Percentiles rank a stretch among this genome's conserved stretches.
Conservation (phyloP, 2,888 invertebrate species). For the Eristalinus aeneus region DNA sequence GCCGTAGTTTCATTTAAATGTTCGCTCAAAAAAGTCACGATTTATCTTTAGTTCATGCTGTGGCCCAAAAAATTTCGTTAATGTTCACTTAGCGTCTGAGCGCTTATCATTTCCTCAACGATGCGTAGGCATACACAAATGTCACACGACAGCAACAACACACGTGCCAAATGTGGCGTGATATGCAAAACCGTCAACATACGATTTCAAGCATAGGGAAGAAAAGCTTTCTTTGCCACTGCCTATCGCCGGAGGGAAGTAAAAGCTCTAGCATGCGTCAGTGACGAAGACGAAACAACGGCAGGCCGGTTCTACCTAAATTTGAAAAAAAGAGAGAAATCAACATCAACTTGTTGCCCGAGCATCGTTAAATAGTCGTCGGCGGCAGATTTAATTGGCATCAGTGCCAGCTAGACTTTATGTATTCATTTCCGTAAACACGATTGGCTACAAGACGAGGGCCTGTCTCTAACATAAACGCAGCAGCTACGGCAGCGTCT, state of each 20-base stretch:
- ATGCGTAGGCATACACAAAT: neutral
- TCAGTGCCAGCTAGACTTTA: conserved; percentile 25
- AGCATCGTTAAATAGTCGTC: neutral
- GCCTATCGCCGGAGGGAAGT: neutral
- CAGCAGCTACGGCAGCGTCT: neutral
- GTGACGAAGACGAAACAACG: neutral
- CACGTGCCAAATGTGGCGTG: conserved; percentile 44
- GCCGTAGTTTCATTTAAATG: too few relatives aligned
- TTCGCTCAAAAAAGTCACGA: neutral
- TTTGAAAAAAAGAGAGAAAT: neutral
- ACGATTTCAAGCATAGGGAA: neutral
- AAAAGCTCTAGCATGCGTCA: conserved; percentile 9
- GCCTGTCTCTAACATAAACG: conserved; percentile 33
- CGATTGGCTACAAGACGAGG: conserved; percentile 57
- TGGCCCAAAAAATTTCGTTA: neutral
- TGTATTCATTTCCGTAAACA: conserved; percentile 63
- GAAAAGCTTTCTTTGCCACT: conserved; percentile 12
- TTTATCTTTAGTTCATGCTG: neutral
- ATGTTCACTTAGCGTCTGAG: neutral
- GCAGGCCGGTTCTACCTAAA: conserved; percentile 30
- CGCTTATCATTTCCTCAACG: neutral
- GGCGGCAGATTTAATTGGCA: conserved; percentile 12
- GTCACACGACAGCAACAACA: neutral
- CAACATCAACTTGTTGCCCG: neutral
- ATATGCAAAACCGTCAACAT: conserved; percentile 6